Evolutionary conservation across 2,888 invertebrate genomes (phyloP).

Genomic region (Bibio marci): DNA sequence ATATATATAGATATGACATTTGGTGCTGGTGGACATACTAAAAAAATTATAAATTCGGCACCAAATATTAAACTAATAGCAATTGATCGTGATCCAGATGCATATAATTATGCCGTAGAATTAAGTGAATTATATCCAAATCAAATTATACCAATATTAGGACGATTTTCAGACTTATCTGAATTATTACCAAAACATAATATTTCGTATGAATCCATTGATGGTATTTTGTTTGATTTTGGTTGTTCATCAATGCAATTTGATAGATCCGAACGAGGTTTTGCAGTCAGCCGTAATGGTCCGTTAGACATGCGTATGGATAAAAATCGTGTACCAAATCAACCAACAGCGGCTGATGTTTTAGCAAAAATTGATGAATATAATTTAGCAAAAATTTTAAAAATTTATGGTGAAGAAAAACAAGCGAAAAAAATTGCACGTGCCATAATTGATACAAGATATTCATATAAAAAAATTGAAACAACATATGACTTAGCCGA

Average conservation of each 20-base stretch:
- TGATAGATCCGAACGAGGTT: constrained; percentile 65
- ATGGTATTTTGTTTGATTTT: constrained; percentile 81
- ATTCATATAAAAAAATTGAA: constrained; percentile 52
- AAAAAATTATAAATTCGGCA: constrained; percentile 47
- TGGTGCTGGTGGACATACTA: constrained; percentile 84
- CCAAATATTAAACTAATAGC: constrained; percentile 53
- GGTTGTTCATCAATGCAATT: constrained; percentile 95
- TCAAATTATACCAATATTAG: constrained; percentile 62
- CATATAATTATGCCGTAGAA: constrained; percentile 46
- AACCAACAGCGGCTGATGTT: constrained; percentile 75
- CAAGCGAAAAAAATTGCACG: constrained; percentile 71
- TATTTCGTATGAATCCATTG: constrained; percentile 49
- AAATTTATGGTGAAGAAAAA: constrained; percentile 83
- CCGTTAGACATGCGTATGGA: constrained; percentile 96
- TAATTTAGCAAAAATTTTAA: constrained; percentile 69
- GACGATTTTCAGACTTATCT: constrained; percentile 77
- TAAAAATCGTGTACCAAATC: constrained; percentile 45
- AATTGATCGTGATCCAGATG: constrained; percentile 75
- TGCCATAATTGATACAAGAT: constrained; percentile 69
- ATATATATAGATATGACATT: constrained; percentile 87
- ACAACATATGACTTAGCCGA: constrained; percentile 72
- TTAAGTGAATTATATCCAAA: constrained; percentile 49
- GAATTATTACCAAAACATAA: constrained; percentile 38
- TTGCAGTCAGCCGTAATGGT: constrained; percentile 69
- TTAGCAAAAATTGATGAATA: constrained; percentile 60